A percentile compares a stretch with the other conserved stretches of the same genome.
Evolutionary conservation across 2,888 invertebrate species (phyloP).

Genomic region (Acronicta leporina): DNA sequence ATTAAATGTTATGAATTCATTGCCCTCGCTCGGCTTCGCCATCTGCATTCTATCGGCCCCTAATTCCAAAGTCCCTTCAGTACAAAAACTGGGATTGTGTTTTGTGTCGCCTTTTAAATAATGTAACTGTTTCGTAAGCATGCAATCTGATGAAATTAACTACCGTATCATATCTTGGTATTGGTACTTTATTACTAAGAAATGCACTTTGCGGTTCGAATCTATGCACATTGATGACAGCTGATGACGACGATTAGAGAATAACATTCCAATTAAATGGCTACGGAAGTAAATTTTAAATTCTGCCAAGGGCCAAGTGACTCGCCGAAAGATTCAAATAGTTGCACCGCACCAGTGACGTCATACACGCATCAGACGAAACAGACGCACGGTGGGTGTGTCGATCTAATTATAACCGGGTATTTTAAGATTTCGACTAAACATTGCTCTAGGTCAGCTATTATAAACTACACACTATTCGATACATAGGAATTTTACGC

Average conservation of each 20-base stretch:
- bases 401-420: conserved; percentile 72
- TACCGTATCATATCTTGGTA: too few relatives aligned
- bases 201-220: too few relatives aligned
- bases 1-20: neutral
- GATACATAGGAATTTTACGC: conserved; percentile 44
- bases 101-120: neutral
- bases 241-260: too few relatives aligned
- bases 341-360: conserved; percentile 60
- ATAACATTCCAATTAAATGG: conserved; percentile 6
- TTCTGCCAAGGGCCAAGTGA: conserved; percentile 30
- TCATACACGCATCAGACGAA: conserved; percentile 63
- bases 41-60: conserved; percentile 21
- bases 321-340: conserved; percentile 25
- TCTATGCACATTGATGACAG: too few relatives aligned
- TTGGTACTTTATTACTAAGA: too few relatives aligned
- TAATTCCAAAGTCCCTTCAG: conserved; percentile 15
- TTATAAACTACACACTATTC: conserved; percentile 52
- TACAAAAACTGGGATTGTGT: conserved; percentile 1
- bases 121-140: conserved; percentile 5
- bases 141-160: too few relatives aligned
- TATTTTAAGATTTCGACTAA: conserved; percentile 62
- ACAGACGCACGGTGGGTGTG: conserved; percentile 71
- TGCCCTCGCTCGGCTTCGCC: conserved; percentile 5
- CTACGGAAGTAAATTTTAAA: conserved; percentile 21
- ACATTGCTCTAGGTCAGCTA: conserved; percentile 70